Base-by-base conservation (phyloP, 23 tunicate genomes). In the Pegea sp. region DNA sequence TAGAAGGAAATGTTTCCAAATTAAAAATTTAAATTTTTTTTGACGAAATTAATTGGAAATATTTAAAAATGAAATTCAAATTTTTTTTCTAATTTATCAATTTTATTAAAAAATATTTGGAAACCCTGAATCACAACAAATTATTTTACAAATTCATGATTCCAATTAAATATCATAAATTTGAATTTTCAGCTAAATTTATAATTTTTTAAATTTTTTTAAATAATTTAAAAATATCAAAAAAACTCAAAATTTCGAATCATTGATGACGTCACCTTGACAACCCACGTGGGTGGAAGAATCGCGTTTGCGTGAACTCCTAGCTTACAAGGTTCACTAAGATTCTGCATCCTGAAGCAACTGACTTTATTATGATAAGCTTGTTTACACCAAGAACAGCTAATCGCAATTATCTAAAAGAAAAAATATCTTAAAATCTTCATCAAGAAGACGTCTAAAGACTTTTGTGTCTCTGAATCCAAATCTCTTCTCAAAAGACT, bases 371-470 rank as follows among this genome's bases (percentile, higher is more conserved):
- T 76, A 63, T 89, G 98, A 57, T 68, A 89, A 1, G 81, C 79
- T 61, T 89, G 73, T 51, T 89, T 89, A 57, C 98, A 89, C 98
- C 98, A 89, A 29, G 98, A 89, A 57, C 98, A 89, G 5, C 77
- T 67, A 1, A 84, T 84, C 1, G 95, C 95, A 0, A 84, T 51
- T 5, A 84, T 84, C 95, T 84, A 59, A 3, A 11, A 25, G 28
- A 5, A 26, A 26, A 55, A 26, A 13, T 55, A 7, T 7, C 7
- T 55, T 5, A 6, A 6, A 7, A 5, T 5, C 42, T 55, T 7
- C 11, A 23, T n/a, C 6, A 23, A 23, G 28, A 32, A 51, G 32
- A 52, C 6, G 24, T 34, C 22, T 4, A 33, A 68, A 34, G 48
- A 84, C 95, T 69, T 84, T 84, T n/a, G 95, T 67, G 13, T 84